Evolutionary conservation across 2,888 invertebrate species (phyloP).

Genomic region (Isotomurus palustris): DNA sequence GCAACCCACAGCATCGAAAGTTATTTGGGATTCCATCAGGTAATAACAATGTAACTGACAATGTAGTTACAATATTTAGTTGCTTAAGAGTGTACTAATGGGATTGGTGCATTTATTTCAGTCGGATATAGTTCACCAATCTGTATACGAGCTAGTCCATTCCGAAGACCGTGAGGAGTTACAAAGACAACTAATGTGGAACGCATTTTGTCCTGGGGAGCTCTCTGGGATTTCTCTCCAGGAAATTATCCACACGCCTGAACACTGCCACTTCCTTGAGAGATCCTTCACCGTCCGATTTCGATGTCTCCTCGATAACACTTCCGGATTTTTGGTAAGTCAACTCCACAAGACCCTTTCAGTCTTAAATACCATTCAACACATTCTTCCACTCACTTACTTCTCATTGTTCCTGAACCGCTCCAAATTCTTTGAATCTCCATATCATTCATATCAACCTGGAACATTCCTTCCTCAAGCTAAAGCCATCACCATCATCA

Average conservation of each 20-base stretch:
- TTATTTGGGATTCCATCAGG: slow-evolving; percentile 99
- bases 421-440: too few species aligned
- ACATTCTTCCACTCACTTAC: background rate
- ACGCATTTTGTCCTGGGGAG: slow-evolving; percentile 76
- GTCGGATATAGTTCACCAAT: slow-evolving; percentile 99
- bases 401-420: too few species aligned
- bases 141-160: slow-evolving; percentile 97
- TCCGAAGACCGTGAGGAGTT: slow-evolving; percentile 98
- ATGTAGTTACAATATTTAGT: too few species aligned
- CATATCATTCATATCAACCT: too few species aligned
- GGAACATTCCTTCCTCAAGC: too few species aligned
- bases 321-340: slow-evolving; percentile 95
- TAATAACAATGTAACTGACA: too few species aligned
- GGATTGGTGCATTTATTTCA: slow-evolving; percentile 50
- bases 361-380: background rate
- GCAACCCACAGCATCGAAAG: slow-evolving; percentile 99
- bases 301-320: slow-evolving; percentile 97
- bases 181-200: slow-evolving; percentile 90
- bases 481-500: too few species aligned
- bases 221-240: slow-evolving; percentile 74
- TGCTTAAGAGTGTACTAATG: background rate
- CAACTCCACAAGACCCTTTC: background rate
- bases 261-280: slow-evolving; percentile 84
- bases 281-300: slow-evolving; percentile 97
- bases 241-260: slow-evolving; percentile 75